A percentile compares a stretch with the other conserved stretches of the same genome.
These are phyloP conservation scores for Anoplius nigerrimus DNA, from an alignment of 2,888 invertebrate genomes.

Conservation along the genomic window DNA sequence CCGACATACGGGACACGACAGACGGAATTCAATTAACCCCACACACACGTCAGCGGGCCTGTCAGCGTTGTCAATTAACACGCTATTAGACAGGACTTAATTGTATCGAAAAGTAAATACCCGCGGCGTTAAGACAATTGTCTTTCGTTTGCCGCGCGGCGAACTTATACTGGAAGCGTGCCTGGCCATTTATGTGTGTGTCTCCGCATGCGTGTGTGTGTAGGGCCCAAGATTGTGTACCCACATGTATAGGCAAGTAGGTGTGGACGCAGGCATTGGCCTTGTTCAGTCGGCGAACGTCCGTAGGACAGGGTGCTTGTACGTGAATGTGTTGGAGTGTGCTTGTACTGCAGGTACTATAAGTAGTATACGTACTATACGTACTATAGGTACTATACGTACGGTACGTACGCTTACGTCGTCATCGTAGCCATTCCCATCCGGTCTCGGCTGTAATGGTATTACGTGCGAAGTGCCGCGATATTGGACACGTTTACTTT, in stretches of 20 bases:
- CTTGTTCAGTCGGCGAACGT: no score
- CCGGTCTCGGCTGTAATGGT: conserved; percentile 17
- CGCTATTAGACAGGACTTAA: not conserved
- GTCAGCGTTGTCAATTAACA: not conserved
- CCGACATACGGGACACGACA: no score
- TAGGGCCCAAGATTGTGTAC: no score
- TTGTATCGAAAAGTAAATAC: conserved; percentile 2
- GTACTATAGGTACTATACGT: conserved; percentile 7
- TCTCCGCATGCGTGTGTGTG: no score
- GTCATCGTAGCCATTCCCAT: conserved; percentile 14
- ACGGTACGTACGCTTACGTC: not conserved
- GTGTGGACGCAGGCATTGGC: no score
- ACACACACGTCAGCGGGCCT: not conserved
- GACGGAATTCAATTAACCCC: no score
- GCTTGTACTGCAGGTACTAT: conserved; percentile 5
- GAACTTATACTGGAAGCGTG: no score
- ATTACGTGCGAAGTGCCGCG: conserved; percentile 34
- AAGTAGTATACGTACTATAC: conserved; percentile 9
- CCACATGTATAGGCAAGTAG: no score
- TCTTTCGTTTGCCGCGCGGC: not conserved
- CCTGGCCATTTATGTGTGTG: no score
- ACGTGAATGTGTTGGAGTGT: no score
- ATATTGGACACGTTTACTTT: conserved; percentile 25
- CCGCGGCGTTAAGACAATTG: not conserved
- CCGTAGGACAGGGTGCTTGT: no score